Conservation (phyloP, 1,140 invertebrate species). For the Saxidomus purpurata region DNA sequence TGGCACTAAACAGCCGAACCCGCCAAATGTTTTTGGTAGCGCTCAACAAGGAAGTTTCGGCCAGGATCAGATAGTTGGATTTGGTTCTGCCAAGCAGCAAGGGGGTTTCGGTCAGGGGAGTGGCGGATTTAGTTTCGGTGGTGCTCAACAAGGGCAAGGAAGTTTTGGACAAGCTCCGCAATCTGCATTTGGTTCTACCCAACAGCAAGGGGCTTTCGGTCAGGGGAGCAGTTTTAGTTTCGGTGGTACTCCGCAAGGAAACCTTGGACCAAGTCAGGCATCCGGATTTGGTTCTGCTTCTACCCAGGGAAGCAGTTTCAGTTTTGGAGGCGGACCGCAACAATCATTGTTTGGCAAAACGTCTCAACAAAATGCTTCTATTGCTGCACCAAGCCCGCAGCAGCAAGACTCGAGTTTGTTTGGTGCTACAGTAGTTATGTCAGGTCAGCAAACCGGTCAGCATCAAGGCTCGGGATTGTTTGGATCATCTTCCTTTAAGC, state of each 20-base stretch:
- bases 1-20: not conserved
- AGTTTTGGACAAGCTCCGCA: not conserved
- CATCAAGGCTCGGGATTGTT: not conserved
- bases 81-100: not conserved
- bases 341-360: too few relatives aligned
- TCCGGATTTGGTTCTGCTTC: not conserved
- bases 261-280: not conserved
- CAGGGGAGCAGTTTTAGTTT: not conserved
- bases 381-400: too few relatives aligned
- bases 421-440: too few relatives aligned
- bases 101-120: not conserved
- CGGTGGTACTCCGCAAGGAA: not conserved
- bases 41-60: not conserved
- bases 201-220: not conserved
- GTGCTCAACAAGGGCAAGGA: not conserved
- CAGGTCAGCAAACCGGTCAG: not conserved
- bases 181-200: not conserved
- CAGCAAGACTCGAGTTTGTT: too few relatives aligned
- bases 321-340: not conserved
- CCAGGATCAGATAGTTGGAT: not conserved
- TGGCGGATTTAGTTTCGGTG: not conserved
- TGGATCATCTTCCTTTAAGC: not conserved
- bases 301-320: not conserved
- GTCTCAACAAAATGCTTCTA: too few relatives aligned
- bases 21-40: not conserved